Base-by-base conservation (phyloP, 2,888 invertebrate genomes). In the Chrysolina americana region DNA sequence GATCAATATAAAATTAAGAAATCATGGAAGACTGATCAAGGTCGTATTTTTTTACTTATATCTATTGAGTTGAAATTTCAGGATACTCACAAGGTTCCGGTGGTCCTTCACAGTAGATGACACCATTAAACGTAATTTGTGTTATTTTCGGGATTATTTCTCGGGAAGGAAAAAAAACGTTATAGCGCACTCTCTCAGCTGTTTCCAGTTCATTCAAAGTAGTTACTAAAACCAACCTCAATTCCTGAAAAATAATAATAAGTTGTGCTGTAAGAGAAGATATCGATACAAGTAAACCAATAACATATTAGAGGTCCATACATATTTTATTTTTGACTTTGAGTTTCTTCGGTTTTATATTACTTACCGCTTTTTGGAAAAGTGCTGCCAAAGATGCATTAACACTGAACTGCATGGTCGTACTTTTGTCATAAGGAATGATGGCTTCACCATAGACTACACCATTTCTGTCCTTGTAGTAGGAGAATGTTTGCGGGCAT, bases 111-210 rank as follows among this genome's bases (percentile, higher is more conserved):
- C 86, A 86, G n/a, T 78, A 81, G 15, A 76, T 50, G 17, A 48
- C 73, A 2, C 77, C 76, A 62, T 86, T 86, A 74, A 81, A 84
- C 19, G 70, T 75, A n/a, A 86, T 82, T 53, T 79, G 78, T 8
- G 85, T 86, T 21, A 86, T 81, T 79, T 80, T 85, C 6, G 86
- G 86, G 36, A 85, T 72, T 0, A 80, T 66, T 59, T 83, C 76
- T 59, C 81, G 80, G 48, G 81, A 79, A 0, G 85, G 85, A 64
- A 86, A 85, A 23, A 75, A 76, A 13, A 85, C 70, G 36, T 78
- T 79, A 68, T 84, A 84, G 21, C 59, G 70, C 11, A 84, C 62
- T 11, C 13, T 69, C 0, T 64, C 75, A 8, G 76, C 65, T 15
- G 70, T 71, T 41, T 69, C 53, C 13, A 82, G 78, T 50, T 81